These are phyloP conservation scores for Falco biarmicus DNA, from an alignment of 2,797 vertebrate genomes.

Conservation along the genomic window DNA sequence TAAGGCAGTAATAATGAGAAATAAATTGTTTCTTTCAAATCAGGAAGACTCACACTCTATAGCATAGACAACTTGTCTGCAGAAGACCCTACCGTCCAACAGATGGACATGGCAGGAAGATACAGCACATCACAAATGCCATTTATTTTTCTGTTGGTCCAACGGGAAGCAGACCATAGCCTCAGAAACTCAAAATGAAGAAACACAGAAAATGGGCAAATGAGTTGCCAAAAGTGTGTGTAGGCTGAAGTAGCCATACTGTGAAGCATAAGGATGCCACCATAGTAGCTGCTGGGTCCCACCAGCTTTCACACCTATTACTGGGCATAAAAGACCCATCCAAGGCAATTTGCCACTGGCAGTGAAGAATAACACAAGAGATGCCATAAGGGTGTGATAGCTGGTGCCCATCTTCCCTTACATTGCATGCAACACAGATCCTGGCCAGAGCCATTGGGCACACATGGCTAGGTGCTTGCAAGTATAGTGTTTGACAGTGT, in stretches of 20 bases:
- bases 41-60: neutral
- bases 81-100: neutral
- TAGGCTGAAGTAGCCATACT: neutral
- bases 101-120: neutral
- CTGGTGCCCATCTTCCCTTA: neutral
- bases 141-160: neutral
- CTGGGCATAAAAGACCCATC: neutral
- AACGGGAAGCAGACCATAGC: neutral
- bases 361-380: neutral
- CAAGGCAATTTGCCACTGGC: neutral
- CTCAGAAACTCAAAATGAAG: neutral
- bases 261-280: neutral
- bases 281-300: neutral
- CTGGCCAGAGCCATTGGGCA: neutral
- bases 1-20: neutral
- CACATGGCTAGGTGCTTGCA: fast-evolving
- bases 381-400: neutral
- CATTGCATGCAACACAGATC: neutral
- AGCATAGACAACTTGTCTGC: neutral
- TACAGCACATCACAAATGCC: neutral
- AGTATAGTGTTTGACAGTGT: neutral
- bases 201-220: neutral
- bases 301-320: neutral
- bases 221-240: neutral
- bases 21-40: neutral